A percentile compares a stretch with the other conserved stretches of the same genome.
Conservation (phyloP, 35 echinoderm and acorn worm genomes). For the Strongylocentrotus purpuratus region DNA sequence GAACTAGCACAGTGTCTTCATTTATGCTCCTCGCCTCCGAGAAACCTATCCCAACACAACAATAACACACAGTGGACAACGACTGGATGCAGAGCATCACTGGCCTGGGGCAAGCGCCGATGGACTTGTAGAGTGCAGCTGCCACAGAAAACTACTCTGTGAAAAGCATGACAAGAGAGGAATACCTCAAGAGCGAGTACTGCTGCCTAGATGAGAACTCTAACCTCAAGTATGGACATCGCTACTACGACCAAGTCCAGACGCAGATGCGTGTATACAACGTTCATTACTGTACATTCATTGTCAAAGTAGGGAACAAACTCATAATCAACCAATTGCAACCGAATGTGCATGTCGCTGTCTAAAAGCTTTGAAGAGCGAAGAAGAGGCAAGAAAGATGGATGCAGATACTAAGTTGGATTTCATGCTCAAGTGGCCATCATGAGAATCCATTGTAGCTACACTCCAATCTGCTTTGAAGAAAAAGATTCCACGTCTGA, state of each 20-base stretch:
- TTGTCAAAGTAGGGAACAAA: slow-evolving; percentile 17
- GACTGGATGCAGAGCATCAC: slow-evolving; percentile 32
- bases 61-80: background rate
- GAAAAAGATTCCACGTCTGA: background rate
- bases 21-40: too few relatives aligned
- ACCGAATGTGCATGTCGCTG: background rate
- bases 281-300: slow-evolving; percentile 8
- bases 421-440: background rate
- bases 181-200: slow-evolving; percentile 33
- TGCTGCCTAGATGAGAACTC: background rate
- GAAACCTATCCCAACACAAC: too few relatives aligned
- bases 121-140: slow-evolving; percentile 21
- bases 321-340: background rate
- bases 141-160: slow-evolving; percentile 1
- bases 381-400: background rate
- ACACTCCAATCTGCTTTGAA: background rate
- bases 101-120: background rate
- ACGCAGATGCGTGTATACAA: background rate
- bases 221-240: background rate
- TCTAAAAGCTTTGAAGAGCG: background rate
- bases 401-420: background rate
- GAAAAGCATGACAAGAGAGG: background rate
- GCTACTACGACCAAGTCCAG: slow-evolving; percentile 15
- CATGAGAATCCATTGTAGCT: background rate
- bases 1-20: too few relatives aligned